Base-by-base conservation (phyloP, 1,140 invertebrate species). In the Brachionus rotundiformis region DNA sequence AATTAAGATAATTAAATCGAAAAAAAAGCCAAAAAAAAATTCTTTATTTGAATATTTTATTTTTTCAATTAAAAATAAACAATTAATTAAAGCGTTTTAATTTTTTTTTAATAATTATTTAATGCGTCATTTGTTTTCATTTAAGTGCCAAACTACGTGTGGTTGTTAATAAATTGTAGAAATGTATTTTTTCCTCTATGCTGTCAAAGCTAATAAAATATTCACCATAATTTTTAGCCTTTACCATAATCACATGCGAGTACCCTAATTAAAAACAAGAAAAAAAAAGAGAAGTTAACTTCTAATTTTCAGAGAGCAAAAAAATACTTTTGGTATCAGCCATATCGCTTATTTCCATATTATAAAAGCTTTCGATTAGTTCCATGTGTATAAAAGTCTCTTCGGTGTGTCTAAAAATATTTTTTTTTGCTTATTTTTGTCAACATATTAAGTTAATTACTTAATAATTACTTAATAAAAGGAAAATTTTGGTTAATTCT, bases 401-500 rank as follows among this genome's bases (percentile, higher is more conserved):
- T 19, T 71, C 65, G 33, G 25, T 29, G 27, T 63, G 61, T 33
- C 61, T 63, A 13, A 13, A 27, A 63, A 63, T 7, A 63, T 29
- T 63, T 63, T 29, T 29, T 63, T 63, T 29, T 19, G 11, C 5
- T 63, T 29, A 13, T 31, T 63, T 11, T 63, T 63, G 29, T 27
- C 7, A n/a, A n/a, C n/a, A n/a, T n/a, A n/a, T 33, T n/a, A 29
- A 29, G 25, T 27, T n/a, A 33, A n/a, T n/a, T n/a, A n/a, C n/a
- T n/a, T n/a, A n/a, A n/a, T n/a, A 36, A 31, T 36, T 71, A 39
- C 65, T 71, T 71, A 7, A 23, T 71, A 29, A 71, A 71, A 36
- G 65, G 29, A 71, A 71, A 71, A 71, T 71, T 31, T 71, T 71
- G 29, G n/a, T 71, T 39, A n/a, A 71, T 41, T 36, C 16, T 16